These are phyloP conservation scores for Venustaconcha ellipsiformis DNA, from an alignment of 1,140 invertebrate genomes.

Conservation along the genomic window DNA sequence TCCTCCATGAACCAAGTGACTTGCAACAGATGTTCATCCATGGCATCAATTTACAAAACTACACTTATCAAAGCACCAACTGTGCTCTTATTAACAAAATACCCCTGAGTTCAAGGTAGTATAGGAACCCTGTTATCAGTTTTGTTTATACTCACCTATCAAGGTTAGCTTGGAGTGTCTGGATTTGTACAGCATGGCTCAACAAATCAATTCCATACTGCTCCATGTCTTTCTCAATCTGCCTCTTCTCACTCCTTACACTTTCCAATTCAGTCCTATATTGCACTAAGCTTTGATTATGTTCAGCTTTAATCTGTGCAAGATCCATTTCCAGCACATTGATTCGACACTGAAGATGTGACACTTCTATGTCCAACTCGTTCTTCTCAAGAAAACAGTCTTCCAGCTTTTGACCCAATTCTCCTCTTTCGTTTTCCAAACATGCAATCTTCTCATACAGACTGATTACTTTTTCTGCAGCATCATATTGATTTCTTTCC, in stretches of 20 bases:
- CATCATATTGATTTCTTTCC: neutral
- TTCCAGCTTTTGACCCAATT: conserved; percentile 22
- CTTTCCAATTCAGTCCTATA: conserved; percentile 9
- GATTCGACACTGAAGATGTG: conserved; percentile 29
- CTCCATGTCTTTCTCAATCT: conserved; percentile 31
- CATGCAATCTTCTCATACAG: conserved; percentile 18
- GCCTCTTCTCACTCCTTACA: conserved; percentile 17
- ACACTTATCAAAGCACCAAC: too few species aligned
- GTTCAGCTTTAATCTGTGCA: conserved; percentile 16
- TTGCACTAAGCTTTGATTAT: conserved; percentile 1
- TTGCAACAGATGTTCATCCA: too few species aligned
- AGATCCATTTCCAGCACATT: conserved; percentile 33
- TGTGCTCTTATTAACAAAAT: too few species aligned
- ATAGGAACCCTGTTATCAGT: too few species aligned
- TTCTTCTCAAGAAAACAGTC: conserved; percentile 24
- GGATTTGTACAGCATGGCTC: conserved; percentile 25
- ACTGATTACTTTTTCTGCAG: conserved; percentile 2
- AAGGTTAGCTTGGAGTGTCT: conserved; percentile 16
- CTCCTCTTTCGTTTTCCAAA: conserved; percentile 20
- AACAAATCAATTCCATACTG: conserved; percentile 31
- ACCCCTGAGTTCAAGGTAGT: too few species aligned
- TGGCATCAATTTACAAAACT: too few species aligned
- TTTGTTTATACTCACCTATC: conserved; percentile 5
- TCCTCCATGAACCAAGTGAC: too few species aligned
- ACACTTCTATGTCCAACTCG: conserved; percentile 29